Percentiles rank a stretch among this genome's conserved stretches.
These are phyloP conservation scores for Enteromius viviparus DNA, from an alignment of 2,797 vertebrate genomes.

Conservation along the genomic window DNA sequence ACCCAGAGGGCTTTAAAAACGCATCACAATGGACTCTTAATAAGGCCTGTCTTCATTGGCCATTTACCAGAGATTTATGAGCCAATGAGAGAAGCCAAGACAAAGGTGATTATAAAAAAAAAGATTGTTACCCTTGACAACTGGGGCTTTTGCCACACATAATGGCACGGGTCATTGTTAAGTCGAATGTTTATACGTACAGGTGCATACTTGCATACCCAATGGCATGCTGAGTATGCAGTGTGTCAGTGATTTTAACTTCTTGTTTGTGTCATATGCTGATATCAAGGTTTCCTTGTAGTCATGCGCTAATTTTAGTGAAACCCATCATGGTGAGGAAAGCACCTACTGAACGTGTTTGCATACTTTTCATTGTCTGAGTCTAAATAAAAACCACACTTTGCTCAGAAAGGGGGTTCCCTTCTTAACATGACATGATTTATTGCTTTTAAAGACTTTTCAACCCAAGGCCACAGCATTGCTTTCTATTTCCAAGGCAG, in stretches of 20 bases:
- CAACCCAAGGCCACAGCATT: conserved; percentile 8
- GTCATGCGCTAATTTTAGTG: conserved; percentile 44
- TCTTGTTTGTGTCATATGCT: conserved; percentile 14
- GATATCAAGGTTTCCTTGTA: conserved; percentile 19
- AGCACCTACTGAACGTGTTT: conserved; percentile 36
- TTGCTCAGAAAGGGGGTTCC: not conserved
- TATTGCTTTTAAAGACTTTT: conserved; percentile 1
- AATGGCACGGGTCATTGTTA: conserved; percentile 34
- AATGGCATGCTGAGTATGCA: conserved; percentile 38
- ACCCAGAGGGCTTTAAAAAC: conserved; percentile 48
- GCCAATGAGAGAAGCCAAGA: conserved; percentile 48
- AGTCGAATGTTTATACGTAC: conserved; percentile 39
- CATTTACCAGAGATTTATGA: conserved; percentile 58
- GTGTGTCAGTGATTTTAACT: conserved; percentile 2
- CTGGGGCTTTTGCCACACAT: conserved; percentile 34
- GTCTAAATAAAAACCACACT: conserved; percentile 30
- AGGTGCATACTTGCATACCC: conserved; percentile 42
- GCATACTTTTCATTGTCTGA: conserved; percentile 26
- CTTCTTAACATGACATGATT: not conserved
- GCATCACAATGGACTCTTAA: conserved; percentile 55
- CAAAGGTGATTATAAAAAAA: conserved; percentile 55
- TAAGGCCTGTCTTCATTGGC: conserved; percentile 45
- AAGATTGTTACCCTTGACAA: conserved; percentile 50
- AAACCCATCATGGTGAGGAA: conserved; percentile 28
- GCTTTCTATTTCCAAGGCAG: conserved; percentile 11